Evolutionary conservation across 2,888 invertebrate species (phyloP), one percentile per base, ranked within the genome.

Genomic region (Pammene fasciana): DNA sequence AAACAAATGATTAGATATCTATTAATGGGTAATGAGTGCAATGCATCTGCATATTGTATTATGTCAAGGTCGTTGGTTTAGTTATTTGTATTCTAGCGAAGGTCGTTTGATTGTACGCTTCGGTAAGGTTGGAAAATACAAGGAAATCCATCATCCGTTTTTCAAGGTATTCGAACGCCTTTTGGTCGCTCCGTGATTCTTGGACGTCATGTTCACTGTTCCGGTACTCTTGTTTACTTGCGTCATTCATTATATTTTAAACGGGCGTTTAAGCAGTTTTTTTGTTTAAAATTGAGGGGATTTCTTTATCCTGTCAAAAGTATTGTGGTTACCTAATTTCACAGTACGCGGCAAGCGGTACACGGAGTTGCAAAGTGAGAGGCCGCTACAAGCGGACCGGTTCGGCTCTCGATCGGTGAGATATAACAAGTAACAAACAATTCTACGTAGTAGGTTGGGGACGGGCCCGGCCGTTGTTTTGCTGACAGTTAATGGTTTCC

Each of bases 331-430:
- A 92, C 92, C 91, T 89, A 92, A 92, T 91, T 92, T 88, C 86
- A 86, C 86, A 88, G 90, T 86, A 81, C 88, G 82, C 86, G 80
- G 82, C 82, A 83, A 86, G 87, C 86, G 86, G 88, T 86, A 85
- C 83, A 87, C 86, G 84, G 84, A 85, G 88, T 92, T 90, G 89
- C 91, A 82, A 92, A 92, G 92, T 92, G 91, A 92, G 92, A 92
- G 92, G 92, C 90, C 89, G 87, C 82, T 87, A 81, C 86, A 90
- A 92, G 90, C 91, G 91, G 92, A 91, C 84, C 82, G 87, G 87
- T 79, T 88, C 83, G 81, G 84, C 83, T 87, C 82, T 89, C 87
- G 87, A 84, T 86, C 86, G 83, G 83, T 84, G 82, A 89, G 86
- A 86, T 87, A 88, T 85, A 79, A 80, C 81, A 78, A 80, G 81